phyloP scores from a whole-genome alignment of 92 coral and sea anemone genomes.

The Palythoa heliodiscus region DNA sequence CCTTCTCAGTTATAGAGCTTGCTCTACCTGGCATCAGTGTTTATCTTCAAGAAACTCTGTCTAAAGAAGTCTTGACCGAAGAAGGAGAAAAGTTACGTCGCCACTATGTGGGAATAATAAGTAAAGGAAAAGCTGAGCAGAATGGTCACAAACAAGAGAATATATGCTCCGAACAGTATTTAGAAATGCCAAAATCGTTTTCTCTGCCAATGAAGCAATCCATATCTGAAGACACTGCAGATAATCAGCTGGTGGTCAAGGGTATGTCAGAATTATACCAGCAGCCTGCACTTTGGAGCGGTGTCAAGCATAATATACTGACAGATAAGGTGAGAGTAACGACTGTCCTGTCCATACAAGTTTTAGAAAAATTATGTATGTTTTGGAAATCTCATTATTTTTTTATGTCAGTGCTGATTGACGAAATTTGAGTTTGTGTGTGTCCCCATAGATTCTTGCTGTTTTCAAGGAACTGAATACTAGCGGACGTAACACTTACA shows the following conservation, averaged over 20 bases:
- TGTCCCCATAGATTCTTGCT: slow-evolving; percentile 5
- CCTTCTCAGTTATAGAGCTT: slow-evolving; percentile 67
- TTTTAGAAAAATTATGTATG: neutral
- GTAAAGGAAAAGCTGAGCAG: slow-evolving; percentile 39
- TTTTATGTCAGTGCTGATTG: slow-evolving; percentile 14
- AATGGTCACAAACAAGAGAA: neutral
- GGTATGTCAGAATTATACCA: neutral
- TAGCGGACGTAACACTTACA: slow-evolving; percentile 25
- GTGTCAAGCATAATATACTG: neutral
- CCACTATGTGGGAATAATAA: slow-evolving; percentile 65
- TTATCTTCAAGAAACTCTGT: slow-evolving; percentile 74
- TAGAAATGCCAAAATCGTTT: neutral
- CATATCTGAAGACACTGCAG: neutral
- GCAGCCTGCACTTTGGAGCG: slow-evolving; percentile 16
- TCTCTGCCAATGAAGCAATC: neutral
- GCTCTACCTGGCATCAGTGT: slow-evolving; percentile 83
- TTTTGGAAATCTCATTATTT: neutral
- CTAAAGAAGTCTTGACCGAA: slow-evolving; percentile 72
- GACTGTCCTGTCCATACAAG: neutral
- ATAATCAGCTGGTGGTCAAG: neutral
- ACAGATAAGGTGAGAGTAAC: slow-evolving; percentile 7
- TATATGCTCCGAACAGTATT: neutral
- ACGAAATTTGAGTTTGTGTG: slow-evolving; percentile 15
- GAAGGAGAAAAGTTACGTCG: slow-evolving; percentile 71
- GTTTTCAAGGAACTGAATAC: slow-evolving; percentile 8